A percentile compares a stretch with the other conserved stretches of the same genome.
phyloP scores from a whole-genome alignment of 2,888 invertebrate species.

The Pristionchus maxplancki region DNA sequence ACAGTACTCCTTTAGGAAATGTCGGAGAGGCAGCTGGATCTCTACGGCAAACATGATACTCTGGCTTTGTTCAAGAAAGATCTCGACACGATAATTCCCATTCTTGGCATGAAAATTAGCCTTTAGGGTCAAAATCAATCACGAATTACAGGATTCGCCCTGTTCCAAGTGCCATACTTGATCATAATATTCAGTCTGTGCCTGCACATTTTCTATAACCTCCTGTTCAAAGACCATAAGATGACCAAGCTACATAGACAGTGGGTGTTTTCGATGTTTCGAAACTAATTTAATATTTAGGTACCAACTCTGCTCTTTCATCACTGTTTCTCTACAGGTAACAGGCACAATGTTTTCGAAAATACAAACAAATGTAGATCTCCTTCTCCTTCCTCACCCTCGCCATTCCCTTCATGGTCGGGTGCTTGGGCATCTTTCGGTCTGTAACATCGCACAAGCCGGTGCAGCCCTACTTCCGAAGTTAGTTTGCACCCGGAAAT shows the following conservation, averaged over 20 bases:
- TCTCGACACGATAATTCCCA: not conserved
- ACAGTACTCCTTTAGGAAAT: not conserved
- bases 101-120: not conserved
- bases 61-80: not conserved
- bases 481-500: not conserved
- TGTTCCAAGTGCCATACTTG: slow-evolving; percentile 18
- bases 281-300: not conserved
- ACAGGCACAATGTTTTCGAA: not conserved
- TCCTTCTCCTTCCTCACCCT: not conserved
- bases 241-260: not conserved
- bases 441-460: not conserved
- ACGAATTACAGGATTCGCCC: not conserved
- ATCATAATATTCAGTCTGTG: not conserved
- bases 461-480: not conserved
- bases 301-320: not conserved
- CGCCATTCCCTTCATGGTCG: not conserved
- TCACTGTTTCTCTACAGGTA: not conserved
- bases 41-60: not conserved
- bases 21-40: not conserved
- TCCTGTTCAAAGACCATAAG: not conserved
- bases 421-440: not conserved
- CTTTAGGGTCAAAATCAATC: not conserved
- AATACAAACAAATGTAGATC: not conserved
- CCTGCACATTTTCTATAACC: not conserved
- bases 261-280: not conserved